phyloP scores from a whole-genome alignment of 2,113 vertebrate species.

The Campylorhamphus procurvoides region DNA sequence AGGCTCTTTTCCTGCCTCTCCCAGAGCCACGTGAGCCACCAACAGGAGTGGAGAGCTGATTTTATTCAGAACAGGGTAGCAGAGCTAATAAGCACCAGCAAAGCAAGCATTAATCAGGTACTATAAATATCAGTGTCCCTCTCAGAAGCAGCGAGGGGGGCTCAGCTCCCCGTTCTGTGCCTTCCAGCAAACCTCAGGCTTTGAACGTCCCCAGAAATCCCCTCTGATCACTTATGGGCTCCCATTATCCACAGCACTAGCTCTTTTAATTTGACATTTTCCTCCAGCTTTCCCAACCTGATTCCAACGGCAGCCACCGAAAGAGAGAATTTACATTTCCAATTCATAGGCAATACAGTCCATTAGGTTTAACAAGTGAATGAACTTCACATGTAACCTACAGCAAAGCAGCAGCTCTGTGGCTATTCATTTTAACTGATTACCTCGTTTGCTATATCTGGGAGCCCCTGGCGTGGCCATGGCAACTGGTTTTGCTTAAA shows the following conservation, averaged over 20 bases:
- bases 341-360: slow-evolving; percentile 27
- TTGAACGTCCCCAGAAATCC: not conserved
- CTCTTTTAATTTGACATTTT: slow-evolving; percentile 25
- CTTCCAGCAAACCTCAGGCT: slow-evolving; percentile 1
- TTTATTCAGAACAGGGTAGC: not conserved
- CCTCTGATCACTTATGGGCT: not conserved
- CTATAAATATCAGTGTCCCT: slow-evolving; percentile 21
- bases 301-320: not conserved
- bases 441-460: slow-evolving; percentile 30
- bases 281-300: not conserved
- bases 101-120: not conserved
- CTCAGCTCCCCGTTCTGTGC: not conserved
- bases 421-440: slow-evolving; percentile 50
- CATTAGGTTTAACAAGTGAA: slow-evolving; percentile 66
- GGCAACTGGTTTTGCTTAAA: slow-evolving; percentile 71
- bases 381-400: slow-evolving; percentile 52
- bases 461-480: slow-evolving; percentile 70
- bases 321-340: slow-evolving; percentile 51
- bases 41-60: not conserved
- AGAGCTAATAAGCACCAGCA: slow-evolving; percentile 7
- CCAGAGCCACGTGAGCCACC: not conserved
- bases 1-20: not conserved
- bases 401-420: slow-evolving; percentile 41
- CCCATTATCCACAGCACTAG: not conserved
- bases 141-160: not conserved